Conservation (phyloP, 2,888 invertebrate genomes). For the Amiota minor region DNA sequence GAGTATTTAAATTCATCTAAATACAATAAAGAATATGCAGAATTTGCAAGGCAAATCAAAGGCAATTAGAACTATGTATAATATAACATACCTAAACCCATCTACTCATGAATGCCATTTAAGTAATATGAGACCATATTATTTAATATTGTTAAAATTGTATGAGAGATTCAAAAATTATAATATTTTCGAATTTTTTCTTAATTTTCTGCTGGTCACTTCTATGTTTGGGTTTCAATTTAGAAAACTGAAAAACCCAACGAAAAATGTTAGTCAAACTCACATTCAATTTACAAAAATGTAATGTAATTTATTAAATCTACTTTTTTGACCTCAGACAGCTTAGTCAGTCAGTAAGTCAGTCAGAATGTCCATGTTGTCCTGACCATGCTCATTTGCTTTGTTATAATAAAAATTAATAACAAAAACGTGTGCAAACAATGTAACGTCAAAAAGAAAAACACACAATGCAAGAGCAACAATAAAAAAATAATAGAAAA, state of each 20-base stretch:
- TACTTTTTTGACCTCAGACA: no score
- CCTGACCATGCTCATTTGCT: neutral
- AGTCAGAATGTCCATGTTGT: neutral
- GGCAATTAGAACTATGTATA: no score
- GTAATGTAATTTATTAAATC: slow-evolving; percentile 28
- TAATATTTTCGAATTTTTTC: neutral
- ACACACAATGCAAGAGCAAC: slow-evolving; percentile 42
- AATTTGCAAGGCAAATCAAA: no score
- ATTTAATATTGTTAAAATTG: no score
- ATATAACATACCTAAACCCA: no score
- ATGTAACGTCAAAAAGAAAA: slow-evolving; percentile 19
- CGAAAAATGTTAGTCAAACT: neutral
- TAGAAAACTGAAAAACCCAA: no score
- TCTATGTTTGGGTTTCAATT: neutral
- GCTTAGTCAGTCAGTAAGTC: no score
- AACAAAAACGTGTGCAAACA: slow-evolving; percentile 64
- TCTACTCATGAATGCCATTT: no score
- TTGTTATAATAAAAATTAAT: slow-evolving; percentile 68
- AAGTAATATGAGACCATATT: no score
- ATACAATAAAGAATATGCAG: no score
- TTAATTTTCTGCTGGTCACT: neutral
- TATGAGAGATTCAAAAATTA: no score
- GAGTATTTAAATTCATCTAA: no score
- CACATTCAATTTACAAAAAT: slow-evolving; percentile 27
- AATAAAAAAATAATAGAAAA: slow-evolving; percentile 37